These are phyloP conservation scores for Kryptolebias marmoratus DNA, from an alignment of 2,113 vertebrate genomes.

Conservation along the genomic window DNA sequence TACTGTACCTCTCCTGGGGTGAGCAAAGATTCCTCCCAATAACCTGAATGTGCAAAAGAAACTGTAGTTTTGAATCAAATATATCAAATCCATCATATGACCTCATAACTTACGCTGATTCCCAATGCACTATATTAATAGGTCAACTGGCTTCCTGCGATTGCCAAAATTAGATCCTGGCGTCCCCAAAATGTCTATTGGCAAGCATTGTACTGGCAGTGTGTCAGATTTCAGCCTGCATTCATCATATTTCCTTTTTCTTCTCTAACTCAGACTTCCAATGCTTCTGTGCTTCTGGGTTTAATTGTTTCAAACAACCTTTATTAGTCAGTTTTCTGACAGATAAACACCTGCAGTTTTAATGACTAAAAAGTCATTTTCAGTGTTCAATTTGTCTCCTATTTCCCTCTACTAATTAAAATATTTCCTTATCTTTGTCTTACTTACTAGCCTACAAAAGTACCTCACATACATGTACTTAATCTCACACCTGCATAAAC, in stretches of 20 bases:
- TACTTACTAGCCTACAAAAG: not conserved
- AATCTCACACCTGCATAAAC: not conserved
- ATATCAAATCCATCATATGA: conserved; percentile 69
- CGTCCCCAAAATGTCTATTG: conserved; percentile 53
- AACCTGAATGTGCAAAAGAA: conserved; percentile 48
- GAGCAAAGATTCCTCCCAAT: conserved; percentile 42
- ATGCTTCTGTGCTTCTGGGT: not conserved
- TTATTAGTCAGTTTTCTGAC: conserved; percentile 15
- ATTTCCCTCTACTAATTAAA: not conserved
- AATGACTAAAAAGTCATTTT: not conserved
- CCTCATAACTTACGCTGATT: conserved; percentile 58
- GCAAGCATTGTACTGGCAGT: conserved; percentile 24
- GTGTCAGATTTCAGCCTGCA: conserved; percentile 11
- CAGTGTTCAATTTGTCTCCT: not conserved
- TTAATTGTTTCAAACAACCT: conserved; percentile 7
- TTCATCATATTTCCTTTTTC: not conserved
- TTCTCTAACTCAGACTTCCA: not conserved
- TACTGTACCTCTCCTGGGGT: conserved; percentile 36
- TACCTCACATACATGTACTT: too few species aligned
- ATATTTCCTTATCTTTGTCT: not conserved
- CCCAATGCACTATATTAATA: conserved; percentile 40
- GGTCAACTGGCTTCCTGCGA: conserved; percentile 50
- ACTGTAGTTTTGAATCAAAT: conserved; percentile 33
- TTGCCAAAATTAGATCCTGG: conserved; percentile 56
- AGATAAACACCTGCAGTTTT: not conserved